Conservation (phyloP, 2,113 vertebrate genomes). For the Onychostoma macrolepis region DNA sequence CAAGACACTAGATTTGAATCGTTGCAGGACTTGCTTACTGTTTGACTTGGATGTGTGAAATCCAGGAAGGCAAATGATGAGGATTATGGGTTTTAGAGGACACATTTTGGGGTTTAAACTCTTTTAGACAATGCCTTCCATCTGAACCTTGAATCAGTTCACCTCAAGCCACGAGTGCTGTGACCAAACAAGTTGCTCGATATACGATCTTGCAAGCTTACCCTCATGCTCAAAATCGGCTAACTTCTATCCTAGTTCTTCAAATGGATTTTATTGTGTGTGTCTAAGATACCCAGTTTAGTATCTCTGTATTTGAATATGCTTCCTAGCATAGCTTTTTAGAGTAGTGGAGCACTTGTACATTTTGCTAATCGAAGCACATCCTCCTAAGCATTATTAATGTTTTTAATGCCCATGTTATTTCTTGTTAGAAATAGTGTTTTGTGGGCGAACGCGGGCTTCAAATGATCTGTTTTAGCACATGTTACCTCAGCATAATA, state of each 20-base stretch:
- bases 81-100: conserved; percentile 9
- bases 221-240: conserved; percentile 4
- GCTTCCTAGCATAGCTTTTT: conserved; percentile 24
- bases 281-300: conserved; percentile 16
- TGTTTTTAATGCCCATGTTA: conserved; percentile 38
- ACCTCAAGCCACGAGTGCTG: conserved; percentile 16
- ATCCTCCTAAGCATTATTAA: conserved; percentile 29
- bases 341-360: conserved; percentile 40
- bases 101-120: background rate
- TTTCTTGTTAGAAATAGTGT: conserved; percentile 28
- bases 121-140: conserved; percentile 14
- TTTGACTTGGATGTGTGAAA: conserved; percentile 15
- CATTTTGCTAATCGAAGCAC: conserved; percentile 42
- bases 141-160: background rate
- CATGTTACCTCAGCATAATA: conserved; percentile 36
- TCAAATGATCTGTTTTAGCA: conserved; percentile 17
- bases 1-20: conserved; percentile 13
- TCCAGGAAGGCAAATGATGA: conserved; percentile 1
- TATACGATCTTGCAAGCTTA: conserved; percentile 2
- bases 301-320: conserved; percentile 36
- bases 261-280: background rate
- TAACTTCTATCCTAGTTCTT: conserved; percentile 7
- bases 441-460: background rate
- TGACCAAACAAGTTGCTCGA: conserved; percentile 3
- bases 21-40: conserved; percentile 15